Conservation (phyloP, 2,797 vertebrate genomes). For the Enteromius argenteus region DNA sequence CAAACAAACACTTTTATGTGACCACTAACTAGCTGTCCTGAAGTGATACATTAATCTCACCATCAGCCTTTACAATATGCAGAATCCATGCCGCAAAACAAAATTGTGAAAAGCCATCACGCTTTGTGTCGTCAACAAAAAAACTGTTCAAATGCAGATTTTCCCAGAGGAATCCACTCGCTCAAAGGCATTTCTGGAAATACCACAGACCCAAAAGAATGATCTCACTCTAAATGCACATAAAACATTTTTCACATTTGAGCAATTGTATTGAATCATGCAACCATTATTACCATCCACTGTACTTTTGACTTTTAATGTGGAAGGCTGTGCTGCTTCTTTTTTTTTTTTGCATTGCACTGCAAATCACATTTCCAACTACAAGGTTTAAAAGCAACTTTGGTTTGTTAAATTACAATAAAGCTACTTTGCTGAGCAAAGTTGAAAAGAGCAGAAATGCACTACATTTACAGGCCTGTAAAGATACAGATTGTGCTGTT, state of each 20-base stretch:
- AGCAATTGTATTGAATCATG: conserved; percentile 36
- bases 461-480: conserved; percentile 48
- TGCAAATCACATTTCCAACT: conserved; percentile 56
- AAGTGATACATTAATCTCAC: conserved; percentile 33
- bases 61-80: not conserved
- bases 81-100: not conserved
- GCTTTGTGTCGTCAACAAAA: not conserved
- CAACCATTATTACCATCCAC: not conserved
- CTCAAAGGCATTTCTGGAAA: conserved; percentile 17
- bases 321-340: not conserved
- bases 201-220: conserved; percentile 1
- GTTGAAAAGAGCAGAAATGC: conserved; percentile 26
- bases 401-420: conserved; percentile 58
- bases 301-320: conserved; percentile 2
- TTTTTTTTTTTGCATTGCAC: not conserved
- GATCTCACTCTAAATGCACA: conserved; percentile 11
- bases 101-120: not conserved
- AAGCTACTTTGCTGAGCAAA: conserved; percentile 29
- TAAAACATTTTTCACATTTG: not conserved
- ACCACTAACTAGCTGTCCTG: conserved; percentile 8
- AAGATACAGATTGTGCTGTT: conserved; percentile 43
- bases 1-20: conserved; percentile 30
- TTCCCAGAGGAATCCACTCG: not conserved
- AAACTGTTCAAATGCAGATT: conserved; percentile 26
- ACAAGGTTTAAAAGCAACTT: conserved; percentile 28